Percentiles rank a stretch among this genome's conserved stretches.
Evolutionary conservation across 2,888 invertebrate species (phyloP).

Genomic region (Sesia apiformis): DNA sequence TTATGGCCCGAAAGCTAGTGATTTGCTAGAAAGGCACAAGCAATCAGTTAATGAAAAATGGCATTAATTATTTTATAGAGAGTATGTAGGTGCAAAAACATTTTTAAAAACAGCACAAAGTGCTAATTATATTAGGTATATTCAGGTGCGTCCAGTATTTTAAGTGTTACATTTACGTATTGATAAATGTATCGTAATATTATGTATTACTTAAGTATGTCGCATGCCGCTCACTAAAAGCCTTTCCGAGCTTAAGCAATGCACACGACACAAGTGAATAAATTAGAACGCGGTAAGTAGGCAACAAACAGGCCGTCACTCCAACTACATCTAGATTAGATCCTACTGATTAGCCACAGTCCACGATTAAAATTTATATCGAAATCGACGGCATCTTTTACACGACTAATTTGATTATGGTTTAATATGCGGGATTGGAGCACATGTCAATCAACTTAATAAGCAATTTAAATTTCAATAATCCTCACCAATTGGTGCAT

Average conservation of each 20-base stretch:
- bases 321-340: constrained; percentile 37
- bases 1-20: too few species aligned
- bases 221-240: neutral
- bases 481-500: constrained; percentile 50
- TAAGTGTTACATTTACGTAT: too few species aligned
- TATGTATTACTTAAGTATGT: neutral
- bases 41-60: too few species aligned
- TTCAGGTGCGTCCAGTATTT: too few species aligned
- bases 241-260: constrained; percentile 6
- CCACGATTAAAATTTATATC: constrained; percentile 28
- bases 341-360: constrained; percentile 27
- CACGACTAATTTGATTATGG: constrained; percentile 36
- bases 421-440: constrained; percentile 41
- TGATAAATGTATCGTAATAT: too few species aligned
- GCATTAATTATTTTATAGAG: too few species aligned
- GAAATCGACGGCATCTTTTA: constrained; percentile 1
- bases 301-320: constrained; percentile 33
- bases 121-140: too few species aligned
- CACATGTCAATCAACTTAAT: constrained; percentile 64
- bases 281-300: constrained; percentile 32
- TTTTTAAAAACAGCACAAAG: too few species aligned
- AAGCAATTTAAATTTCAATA: constrained; percentile 66
- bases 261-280: constrained; percentile 25
- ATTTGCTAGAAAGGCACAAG: too few species aligned
- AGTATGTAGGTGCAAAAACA: too few species aligned